A percentile compares a stretch with the other conserved stretches of the same genome.
Evolutionary conservation across 2,888 invertebrate genomes (phyloP).

Genomic region (Drosophila koepferae): DNA sequence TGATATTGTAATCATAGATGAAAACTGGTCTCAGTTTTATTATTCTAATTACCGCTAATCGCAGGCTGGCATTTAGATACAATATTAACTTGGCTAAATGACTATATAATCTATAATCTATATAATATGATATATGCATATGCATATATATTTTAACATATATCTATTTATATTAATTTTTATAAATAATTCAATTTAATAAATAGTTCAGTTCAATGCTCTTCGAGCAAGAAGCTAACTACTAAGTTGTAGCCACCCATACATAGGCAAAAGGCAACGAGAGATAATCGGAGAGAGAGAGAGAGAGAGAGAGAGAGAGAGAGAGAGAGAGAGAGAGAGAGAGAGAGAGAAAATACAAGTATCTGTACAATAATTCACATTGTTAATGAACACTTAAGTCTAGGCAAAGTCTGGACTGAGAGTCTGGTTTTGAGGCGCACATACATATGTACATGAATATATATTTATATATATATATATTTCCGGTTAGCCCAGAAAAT

Average conservation of each 20-base stretch:
- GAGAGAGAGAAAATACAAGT: background rate
- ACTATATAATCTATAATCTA: no score
- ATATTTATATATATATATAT: background rate
- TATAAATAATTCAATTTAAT: background rate
- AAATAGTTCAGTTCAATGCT: slow-evolving; percentile 28
- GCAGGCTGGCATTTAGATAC: background rate
- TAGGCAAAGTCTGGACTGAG: slow-evolving; percentile 22
- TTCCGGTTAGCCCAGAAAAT: slow-evolving; percentile 29
- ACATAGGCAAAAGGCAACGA: slow-evolving; percentile 12
- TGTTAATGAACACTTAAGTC: slow-evolving; percentile 43
- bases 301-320: background rate
- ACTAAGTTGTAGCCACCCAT: background rate
- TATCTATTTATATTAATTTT: background rate
- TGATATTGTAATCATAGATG: background rate
- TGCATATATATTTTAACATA: no score
- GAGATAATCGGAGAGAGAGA: background rate
- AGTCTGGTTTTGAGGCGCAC: slow-evolving; percentile 24
- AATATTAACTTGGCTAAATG: background rate
- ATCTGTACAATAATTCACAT: slow-evolving; percentile 34
- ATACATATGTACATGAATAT: background rate
- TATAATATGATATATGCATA: background rate
- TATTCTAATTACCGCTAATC: background rate
- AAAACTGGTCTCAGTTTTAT: background rate
- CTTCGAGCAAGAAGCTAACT: background rate
- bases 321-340: background rate